Base-by-base conservation (phyloP, 2,888 invertebrate genomes). In the Diarsia brunnea region DNA sequence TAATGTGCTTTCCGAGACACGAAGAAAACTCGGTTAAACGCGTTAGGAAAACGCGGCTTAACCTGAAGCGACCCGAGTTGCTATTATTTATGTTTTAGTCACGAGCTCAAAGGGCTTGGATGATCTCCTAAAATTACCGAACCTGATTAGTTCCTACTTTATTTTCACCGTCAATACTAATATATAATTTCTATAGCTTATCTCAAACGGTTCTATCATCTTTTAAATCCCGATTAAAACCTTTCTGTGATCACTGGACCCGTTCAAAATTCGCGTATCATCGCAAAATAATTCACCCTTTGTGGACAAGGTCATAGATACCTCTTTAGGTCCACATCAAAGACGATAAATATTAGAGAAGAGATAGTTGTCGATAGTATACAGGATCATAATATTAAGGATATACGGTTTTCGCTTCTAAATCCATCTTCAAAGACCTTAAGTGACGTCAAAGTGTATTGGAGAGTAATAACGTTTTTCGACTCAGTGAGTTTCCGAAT, bases 401-500 rank as follows among this genome's bases (percentile, higher is more conserved):
- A 63, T 49, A 64, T 19, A 55, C 16, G 24, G 43, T 47, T 63
- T 60, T 69, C 43, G 24, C 60, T 58, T 73, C 70, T 69, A 61
- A 78, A 78, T 78, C 71, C 63, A 63, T 79, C 74, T 66, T 74
- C 80, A 85, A 83, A 82, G 79, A 60, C 49, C 61, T 14, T 24
- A 65, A 82, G 67, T 84, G 61, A 73, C 79, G 68, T 82, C 86
- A 85, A 86, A 78, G 75, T 82, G 73, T 78, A 85, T 71, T 69
- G 75, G 53, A 75, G 72, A 65, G 75, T 80, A 80, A 83, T 83
- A 77, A 82, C 73, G 67, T 77, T 75, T 81, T 78, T 72, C 89
- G 60, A 75, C 27, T 73, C 89, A 88, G 70, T 89, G 89, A 84
- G 67, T 84, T 81, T 86, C 74, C 69, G 79, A 84, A 71, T 75